Percentiles rank a stretch among this genome's conserved stretches.
Evolutionary conservation across 2,113 vertebrate species (phyloP).

Genomic region (cattle (Bos taurus)): ARS-UCD2.0 NC_037344.1:24873001-24873500

Average conservation of each 20-base stretch:
- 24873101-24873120: background rate
- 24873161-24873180: background rate
- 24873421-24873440: background rate
- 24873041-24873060: background rate
- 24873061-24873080: background rate
- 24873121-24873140: background rate
- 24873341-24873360: background rate
- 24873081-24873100: background rate
- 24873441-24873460: background rate
- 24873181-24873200: background rate
- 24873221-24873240: background rate
- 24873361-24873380: background rate
- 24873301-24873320: background rate
- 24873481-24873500: background rate
- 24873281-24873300: background rate
- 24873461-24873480: background rate
- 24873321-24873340: background rate
- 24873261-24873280: background rate
- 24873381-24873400: background rate
- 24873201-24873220: background rate
- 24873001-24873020: background rate
- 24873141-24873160: background rate
- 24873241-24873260: background rate
- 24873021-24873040: no score
- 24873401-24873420: background rate